phyloP scores from a whole-genome alignment of 1,140 invertebrate genomes.

The Drosophila sproati region DNA sequence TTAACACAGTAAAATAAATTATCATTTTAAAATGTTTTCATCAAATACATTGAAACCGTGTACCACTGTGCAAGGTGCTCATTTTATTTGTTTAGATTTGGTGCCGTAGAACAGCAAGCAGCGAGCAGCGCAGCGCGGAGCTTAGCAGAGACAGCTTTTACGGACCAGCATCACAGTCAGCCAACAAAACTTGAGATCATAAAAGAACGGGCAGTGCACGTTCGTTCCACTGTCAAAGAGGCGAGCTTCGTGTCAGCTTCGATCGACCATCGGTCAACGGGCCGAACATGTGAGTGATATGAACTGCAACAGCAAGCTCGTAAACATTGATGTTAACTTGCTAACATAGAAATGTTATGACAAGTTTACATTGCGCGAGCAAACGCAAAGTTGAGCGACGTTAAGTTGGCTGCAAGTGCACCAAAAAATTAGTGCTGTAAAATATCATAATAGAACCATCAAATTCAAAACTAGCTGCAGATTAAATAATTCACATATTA shows the following conservation, averaged over 20 bases:
- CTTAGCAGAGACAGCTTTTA: conserved; percentile 53
- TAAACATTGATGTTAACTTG: not conserved
- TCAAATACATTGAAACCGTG: not conserved
- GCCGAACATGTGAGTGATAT: conserved; percentile 1
- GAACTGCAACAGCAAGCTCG: conserved; percentile 1
- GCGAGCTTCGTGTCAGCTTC: conserved; percentile 41
- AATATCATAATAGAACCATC: not conserved
- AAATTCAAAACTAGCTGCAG: not conserved
- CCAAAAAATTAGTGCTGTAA: not conserved
- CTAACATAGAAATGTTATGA: conserved; percentile 8
- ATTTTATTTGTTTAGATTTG: conserved; percentile 51
- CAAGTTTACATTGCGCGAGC: not conserved
- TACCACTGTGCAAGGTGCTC: conserved; percentile 16
- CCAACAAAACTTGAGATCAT: conserved; percentile 41
- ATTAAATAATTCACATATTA: not conserved
- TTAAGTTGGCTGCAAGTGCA: not conserved
- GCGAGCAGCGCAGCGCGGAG: conserved; percentile 10
- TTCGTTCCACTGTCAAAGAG: conserved; percentile 33
- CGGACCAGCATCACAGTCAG: conserved; percentile 24
- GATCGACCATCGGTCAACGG: conserved; percentile 35
- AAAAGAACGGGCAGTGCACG: conserved; percentile 41
- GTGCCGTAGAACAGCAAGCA: conserved; percentile 34
- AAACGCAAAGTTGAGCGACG: conserved; percentile 1
- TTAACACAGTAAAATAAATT: not conserved
- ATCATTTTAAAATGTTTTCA: not conserved